Base-by-base conservation (phyloP, 2,113 vertebrate genomes). In the Synodontis membranacea region DNA sequence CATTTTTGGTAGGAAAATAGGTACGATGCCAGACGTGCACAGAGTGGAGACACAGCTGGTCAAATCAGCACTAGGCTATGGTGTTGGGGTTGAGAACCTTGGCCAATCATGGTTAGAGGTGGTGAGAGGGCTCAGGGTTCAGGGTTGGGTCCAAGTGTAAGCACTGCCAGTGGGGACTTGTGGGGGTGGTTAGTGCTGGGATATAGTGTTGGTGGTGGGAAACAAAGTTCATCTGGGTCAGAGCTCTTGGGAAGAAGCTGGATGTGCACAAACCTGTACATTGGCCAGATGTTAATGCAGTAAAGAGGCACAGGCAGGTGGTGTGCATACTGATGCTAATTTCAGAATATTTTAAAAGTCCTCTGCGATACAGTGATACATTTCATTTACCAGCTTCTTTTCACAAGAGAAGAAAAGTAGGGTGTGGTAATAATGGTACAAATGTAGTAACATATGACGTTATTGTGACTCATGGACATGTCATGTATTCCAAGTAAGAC, bases 361-460 rank as follows among this genome's bases (percentile, higher is more conserved):
- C 48, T 34, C 37, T 52, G n/a, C 2, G 44, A 76, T 50, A 50
- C 5, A 76, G 28, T 19, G 12, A 76, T 79, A 34, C 14, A 79
- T 79, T 52, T 78, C 28, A 31, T 78, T 79, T 79, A 78, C 34
- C 48, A 78, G 23, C 8, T 79, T 78, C 2, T 50, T 34, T 78
- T 78, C 23, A 37, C 28, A 12, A 28, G 34, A 56, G 31, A 74
- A 42, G 52, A 74, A 17, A 75, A n/a, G 11, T 48, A 50, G 28
- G 72, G 39, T 56, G 58, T 60, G 83, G 50, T 60, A 48, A 44
- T 58, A 54, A 54, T 62, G 28, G 46, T 62, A 76, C 28, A 46
- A 78, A 46, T 85, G 68, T 78, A 62, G 52, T 75, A 84, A 75
- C 68, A 83, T 44, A 84, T 72, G 83, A 75, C 46, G 83, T 85